phyloP scores from a whole-genome alignment of 2,113 vertebrate genomes.

The Sebastes fasciatus region DNA sequence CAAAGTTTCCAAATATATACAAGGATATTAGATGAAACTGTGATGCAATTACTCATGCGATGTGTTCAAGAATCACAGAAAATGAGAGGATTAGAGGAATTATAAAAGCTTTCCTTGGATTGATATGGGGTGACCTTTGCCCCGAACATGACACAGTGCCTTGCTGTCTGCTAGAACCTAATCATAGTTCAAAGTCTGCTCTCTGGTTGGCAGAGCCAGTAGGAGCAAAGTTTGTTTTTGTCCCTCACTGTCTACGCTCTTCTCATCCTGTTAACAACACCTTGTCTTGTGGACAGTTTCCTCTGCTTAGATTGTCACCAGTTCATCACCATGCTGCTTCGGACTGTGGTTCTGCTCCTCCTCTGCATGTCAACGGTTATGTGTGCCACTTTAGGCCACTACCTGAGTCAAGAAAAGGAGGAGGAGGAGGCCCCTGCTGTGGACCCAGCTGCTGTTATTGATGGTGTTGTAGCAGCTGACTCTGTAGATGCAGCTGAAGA shows the following conservation, averaged over 20 bases:
- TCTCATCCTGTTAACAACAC: slow-evolving; percentile 47
- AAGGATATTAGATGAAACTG: not conserved
- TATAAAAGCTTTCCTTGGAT: slow-evolving; percentile 27
- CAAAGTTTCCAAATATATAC: not conserved
- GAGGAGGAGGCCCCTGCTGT: slow-evolving; percentile 23
- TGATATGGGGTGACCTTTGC: slow-evolving; percentile 77
- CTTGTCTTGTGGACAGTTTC: slow-evolving; percentile 4
- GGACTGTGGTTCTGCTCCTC: slow-evolving; percentile 64
- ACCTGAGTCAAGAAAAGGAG: slow-evolving; percentile 13
- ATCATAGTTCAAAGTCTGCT: slow-evolving; percentile 85
- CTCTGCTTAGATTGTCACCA: slow-evolving; percentile 20
- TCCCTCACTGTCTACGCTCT: slow-evolving; percentile 48
- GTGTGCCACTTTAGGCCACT: slow-evolving; percentile 71
- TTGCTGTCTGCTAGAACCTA: slow-evolving; percentile 79
- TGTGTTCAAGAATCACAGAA: slow-evolving; percentile 22
- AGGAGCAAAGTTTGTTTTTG: slow-evolving; percentile 50
- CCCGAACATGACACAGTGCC: slow-evolving; percentile 64
- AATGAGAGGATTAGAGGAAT: slow-evolving; percentile 45
- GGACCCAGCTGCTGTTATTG: slow-evolving; percentile 17
- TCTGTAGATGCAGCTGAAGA: slow-evolving; percentile 22
- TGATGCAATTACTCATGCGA: slow-evolving; percentile 23
- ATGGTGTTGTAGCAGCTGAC: not conserved
- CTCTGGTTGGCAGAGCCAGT: slow-evolving; percentile 42
- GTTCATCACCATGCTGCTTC: slow-evolving; percentile 70
- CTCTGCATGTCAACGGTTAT: slow-evolving; percentile 79